phyloP scores from a whole-genome alignment of 2,888 invertebrate genomes.

The Drosophila atroscutellata region DNA sequence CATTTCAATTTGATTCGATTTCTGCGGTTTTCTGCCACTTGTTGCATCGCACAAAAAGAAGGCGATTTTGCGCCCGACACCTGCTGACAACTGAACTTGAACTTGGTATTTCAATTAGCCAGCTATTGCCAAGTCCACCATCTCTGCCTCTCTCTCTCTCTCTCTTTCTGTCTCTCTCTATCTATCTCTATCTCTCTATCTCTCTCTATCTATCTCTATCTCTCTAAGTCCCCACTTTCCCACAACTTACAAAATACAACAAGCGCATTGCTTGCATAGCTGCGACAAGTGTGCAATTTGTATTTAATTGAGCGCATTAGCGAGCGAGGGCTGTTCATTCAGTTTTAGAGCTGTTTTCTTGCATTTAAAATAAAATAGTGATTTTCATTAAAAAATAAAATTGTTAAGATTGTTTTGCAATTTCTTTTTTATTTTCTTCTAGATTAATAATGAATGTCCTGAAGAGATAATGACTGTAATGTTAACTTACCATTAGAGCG shows the following conservation, averaged over 20 bases:
- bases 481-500: slow-evolving; percentile 2
- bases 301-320: slow-evolving; percentile 68
- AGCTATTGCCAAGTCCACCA: slow-evolving; percentile 4
- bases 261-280: slow-evolving; percentile 72
- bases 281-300: slow-evolving; percentile 74
- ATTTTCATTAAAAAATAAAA: not conserved
- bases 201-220: slow-evolving; percentile 13
- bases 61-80: slow-evolving; percentile 63
- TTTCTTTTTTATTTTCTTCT: too few relatives aligned
- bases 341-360: not conserved
- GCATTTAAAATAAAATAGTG: not conserved
- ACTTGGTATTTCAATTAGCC: slow-evolving; percentile 64
- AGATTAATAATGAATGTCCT: not conserved
- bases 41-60: slow-evolving; percentile 53
- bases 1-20: slow-evolving; percentile 47
- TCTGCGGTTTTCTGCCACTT: slow-evolving; percentile 58
- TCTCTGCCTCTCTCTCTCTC: too few relatives aligned
- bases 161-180: not conserved
- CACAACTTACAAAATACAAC: slow-evolving; percentile 21
- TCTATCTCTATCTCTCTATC: slow-evolving; percentile 1
- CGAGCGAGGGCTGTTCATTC: slow-evolving; percentile 44
- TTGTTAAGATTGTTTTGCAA: not conserved
- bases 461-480: not conserved
- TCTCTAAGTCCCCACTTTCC: slow-evolving; percentile 8
- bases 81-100: slow-evolving; percentile 75